These are phyloP conservation scores for Etheostoma spectabile DNA, from an alignment of 2,113 vertebrate species.

Conservation along the genomic window DNA sequence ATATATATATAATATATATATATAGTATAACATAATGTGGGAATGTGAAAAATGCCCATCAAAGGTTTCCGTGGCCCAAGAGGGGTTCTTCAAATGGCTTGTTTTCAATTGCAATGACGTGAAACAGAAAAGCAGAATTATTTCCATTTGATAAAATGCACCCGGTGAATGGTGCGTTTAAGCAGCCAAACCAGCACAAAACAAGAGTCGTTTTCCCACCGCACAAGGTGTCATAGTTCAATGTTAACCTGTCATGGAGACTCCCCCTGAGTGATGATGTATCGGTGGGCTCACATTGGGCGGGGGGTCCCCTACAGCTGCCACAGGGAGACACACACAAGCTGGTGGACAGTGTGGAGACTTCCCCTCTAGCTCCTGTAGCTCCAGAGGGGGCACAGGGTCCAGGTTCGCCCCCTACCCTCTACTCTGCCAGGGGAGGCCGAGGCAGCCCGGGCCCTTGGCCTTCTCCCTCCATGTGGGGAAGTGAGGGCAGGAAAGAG, in stretches of 20 bases:
- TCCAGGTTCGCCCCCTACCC: slow-evolving; percentile 77
- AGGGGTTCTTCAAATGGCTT: neutral
- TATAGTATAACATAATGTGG: neutral
- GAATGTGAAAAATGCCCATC: neutral
- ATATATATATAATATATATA: no score
- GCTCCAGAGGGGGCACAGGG: slow-evolving; percentile 55
- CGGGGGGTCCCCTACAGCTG: slow-evolving; percentile 80
- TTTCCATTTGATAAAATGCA: neutral
- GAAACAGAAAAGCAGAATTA: neutral
- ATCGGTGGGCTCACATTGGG: slow-evolving; percentile 64
- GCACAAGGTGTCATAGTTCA: slow-evolving; percentile 78
- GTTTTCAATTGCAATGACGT: neutral
- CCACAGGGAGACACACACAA: slow-evolving; percentile 84
- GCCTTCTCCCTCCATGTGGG: slow-evolving; percentile 50
- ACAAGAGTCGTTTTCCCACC: slow-evolving; percentile 44
- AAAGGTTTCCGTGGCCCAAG: neutral
- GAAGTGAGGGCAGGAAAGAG: slow-evolving; percentile 47
- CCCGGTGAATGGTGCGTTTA: neutral
- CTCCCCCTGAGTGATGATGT: slow-evolving; percentile 68
- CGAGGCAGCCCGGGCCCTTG: slow-evolving; percentile 72
- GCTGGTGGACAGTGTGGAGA: slow-evolving; percentile 78
- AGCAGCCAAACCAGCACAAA: slow-evolving; percentile 18
- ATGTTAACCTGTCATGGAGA: slow-evolving; percentile 80
- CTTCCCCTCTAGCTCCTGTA: slow-evolving; percentile 69
- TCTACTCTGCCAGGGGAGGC: slow-evolving; percentile 51